Conservation (phyloP, 2,888 invertebrate genomes). For the Andrena trimmerana region DNA sequence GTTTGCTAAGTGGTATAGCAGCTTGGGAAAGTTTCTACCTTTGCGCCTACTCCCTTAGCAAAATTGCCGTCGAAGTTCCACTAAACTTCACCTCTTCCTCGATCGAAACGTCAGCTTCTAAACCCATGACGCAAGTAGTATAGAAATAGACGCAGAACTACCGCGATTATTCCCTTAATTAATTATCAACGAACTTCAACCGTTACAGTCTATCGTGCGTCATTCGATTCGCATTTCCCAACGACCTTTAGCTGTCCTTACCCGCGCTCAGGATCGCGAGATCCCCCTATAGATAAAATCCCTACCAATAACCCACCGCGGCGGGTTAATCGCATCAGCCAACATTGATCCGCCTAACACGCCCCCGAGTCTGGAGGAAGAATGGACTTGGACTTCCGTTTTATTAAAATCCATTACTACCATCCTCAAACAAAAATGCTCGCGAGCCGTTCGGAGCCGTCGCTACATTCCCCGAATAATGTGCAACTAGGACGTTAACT, state of each 20-base stretch:
- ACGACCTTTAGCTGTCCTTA: neutral
- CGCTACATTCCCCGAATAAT: neutral
- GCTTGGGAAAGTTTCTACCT: neutral
- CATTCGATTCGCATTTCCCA: constrained; percentile 27
- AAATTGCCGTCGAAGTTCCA: neutral
- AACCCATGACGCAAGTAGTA: neutral
- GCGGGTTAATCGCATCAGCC: constrained; percentile 29
- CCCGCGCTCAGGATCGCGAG: neutral
- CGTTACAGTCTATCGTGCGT: constrained; percentile 25
- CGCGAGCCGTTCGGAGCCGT: neutral
- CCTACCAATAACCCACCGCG: constrained; percentile 15
- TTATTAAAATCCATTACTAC: too few species aligned
- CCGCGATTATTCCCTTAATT: neutral
- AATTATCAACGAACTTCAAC: constrained; percentile 27
- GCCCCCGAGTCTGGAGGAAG: neutral
- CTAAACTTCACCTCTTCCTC: neutral
- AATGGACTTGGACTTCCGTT: neutral
- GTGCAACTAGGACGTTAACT: too few species aligned
- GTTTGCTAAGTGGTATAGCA: neutral
- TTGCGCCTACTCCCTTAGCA: too few species aligned
- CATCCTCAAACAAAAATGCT: neutral
- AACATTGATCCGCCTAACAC: constrained; percentile 1
- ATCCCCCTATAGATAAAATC: neutral
- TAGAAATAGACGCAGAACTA: neutral
- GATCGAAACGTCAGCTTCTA: neutral